These are phyloP conservation scores for Parapsyche elsis DNA, from an alignment of 1,140 invertebrate genomes.

Conservation along the genomic window DNA sequence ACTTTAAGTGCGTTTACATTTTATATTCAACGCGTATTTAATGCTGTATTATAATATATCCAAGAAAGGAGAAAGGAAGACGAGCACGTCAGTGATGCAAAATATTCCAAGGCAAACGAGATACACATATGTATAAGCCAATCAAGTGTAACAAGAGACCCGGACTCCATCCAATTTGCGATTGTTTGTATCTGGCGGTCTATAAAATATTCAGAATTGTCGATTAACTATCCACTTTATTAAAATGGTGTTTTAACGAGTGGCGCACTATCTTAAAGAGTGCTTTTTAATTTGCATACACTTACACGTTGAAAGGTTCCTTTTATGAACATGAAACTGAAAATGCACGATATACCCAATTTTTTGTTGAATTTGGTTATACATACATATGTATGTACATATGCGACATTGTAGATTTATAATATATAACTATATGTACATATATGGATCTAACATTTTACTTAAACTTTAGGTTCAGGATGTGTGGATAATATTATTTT, in stretches of 20 bases:
- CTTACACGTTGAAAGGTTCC: too few relatives aligned
- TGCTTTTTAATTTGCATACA: too few relatives aligned
- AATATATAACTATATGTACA: neutral
- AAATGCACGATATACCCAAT: too few relatives aligned
- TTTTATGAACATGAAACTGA: too few relatives aligned
- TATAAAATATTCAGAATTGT: neutral
- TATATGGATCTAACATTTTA: neutral
- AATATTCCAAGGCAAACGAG: conserved; percentile 48
- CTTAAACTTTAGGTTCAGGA: too few relatives aligned
- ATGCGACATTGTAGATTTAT: neutral
- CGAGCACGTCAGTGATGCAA: conserved; percentile 16
- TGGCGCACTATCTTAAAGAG: too few relatives aligned
- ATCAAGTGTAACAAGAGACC: conserved; percentile 32
- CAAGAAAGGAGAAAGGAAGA: conserved; percentile 50
- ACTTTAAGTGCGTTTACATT: neutral
- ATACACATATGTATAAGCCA: conserved; percentile 30
- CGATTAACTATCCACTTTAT: too few relatives aligned
- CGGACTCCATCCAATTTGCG: conserved; percentile 17
- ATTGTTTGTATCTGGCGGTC: conserved; percentile 16
- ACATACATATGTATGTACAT: neutral
- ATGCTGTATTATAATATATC: neutral
- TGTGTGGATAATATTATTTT: too few relatives aligned
- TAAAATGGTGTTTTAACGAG: too few relatives aligned
- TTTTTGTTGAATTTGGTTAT: neutral
- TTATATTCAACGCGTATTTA: neutral